Percentiles rank a stretch among this genome's conserved stretches.
Conservation (phyloP, 2,113 vertebrate genomes). For the Chascanopsetta lugubris region DNA sequence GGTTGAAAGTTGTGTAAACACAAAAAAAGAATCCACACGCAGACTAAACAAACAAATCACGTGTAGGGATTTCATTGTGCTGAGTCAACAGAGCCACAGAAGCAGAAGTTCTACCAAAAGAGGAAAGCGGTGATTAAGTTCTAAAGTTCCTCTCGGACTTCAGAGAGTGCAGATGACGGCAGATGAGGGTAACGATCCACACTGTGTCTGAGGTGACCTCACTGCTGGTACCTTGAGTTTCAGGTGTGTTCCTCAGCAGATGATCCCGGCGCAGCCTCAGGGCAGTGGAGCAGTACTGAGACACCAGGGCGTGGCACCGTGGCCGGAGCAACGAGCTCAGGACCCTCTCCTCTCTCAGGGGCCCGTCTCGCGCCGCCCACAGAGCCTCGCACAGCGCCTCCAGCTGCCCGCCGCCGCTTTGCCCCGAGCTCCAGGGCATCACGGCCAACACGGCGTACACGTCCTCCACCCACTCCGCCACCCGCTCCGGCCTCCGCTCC, state of each 20-base stretch:
- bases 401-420: slow-evolving; percentile 73
- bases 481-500: slow-evolving; percentile 49
- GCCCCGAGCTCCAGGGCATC: slow-evolving; percentile 79
- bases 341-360: slow-evolving; percentile 85
- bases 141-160: neutral
- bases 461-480: slow-evolving; percentile 71
- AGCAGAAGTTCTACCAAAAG: slow-evolving; percentile 61
- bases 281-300: slow-evolving; percentile 81
- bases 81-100: slow-evolving; percentile 5
- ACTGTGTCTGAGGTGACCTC: neutral
- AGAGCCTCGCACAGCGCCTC: slow-evolving; percentile 85
- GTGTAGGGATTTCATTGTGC: neutral
- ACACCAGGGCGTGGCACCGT: slow-evolving; percentile 75
- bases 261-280: slow-evolving; percentile 83
- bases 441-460: slow-evolving; percentile 83
- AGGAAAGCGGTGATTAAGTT: slow-evolving; percentile 20
- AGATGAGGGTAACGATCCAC: neutral
- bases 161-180: too few species aligned
- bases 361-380: slow-evolving; percentile 80
- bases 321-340: slow-evolving; percentile 87
- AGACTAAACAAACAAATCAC: neutral
- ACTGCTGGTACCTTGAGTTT: slow-evolving; percentile 80
- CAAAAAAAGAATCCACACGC: neutral
- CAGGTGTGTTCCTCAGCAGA: slow-evolving; percentile 67
- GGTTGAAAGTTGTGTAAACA: neutral